phyloP scores from a whole-genome alignment of 2,113 vertebrate species.

The Actinemys pallida region DNA sequence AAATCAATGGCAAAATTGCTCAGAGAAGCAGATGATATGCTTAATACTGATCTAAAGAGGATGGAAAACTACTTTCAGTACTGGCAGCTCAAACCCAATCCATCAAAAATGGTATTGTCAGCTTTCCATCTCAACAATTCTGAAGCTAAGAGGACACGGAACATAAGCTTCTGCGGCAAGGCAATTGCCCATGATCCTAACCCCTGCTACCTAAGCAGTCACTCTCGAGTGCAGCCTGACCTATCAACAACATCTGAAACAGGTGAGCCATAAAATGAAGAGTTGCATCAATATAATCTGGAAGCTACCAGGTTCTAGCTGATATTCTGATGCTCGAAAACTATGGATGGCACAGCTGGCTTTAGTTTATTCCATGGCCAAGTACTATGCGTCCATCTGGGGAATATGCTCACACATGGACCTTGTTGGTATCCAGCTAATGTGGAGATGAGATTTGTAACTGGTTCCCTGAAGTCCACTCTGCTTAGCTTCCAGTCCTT shows the following conservation, averaged over 20 bases:
- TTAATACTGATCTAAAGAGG: background rate
- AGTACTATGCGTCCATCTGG: background rate
- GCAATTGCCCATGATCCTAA: background rate
- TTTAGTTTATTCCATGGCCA: background rate
- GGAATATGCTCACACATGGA: background rate
- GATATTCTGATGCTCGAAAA: background rate
- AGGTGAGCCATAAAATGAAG: background rate
- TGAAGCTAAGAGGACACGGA: background rate
- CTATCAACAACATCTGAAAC: background rate
- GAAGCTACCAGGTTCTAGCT: background rate
- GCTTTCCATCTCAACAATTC: background rate
- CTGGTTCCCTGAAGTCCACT: background rate
- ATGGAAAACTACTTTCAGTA: background rate
- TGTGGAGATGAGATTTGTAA: background rate
- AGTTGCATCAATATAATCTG: background rate
- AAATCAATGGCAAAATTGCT: background rate
- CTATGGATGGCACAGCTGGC: background rate
- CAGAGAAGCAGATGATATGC: background rate
- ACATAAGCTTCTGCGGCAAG: background rate
- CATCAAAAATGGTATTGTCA: background rate
- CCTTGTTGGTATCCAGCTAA: background rate
- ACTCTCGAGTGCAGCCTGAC: background rate
- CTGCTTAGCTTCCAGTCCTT: background rate
- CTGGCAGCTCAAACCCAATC: background rate
- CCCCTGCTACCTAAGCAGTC: background rate